A percentile compares a stretch with the other conserved stretches of the same genome.
These are phyloP conservation scores for Noctilio leporinus DNA, from an alignment of 2,113 vertebrate species.

Conservation along the genomic window DNA sequence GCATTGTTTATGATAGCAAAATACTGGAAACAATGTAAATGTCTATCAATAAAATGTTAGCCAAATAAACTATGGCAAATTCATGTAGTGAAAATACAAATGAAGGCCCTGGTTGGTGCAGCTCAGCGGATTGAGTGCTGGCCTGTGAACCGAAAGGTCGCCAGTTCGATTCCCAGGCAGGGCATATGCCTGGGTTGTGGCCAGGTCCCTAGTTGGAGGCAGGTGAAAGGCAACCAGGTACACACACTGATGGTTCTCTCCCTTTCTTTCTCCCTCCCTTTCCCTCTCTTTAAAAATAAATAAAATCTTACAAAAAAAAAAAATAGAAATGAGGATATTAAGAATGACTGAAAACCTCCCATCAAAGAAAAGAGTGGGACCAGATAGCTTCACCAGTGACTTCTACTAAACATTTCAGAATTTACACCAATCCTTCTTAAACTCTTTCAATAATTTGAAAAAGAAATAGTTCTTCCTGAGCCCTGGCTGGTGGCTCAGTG, in stretches of 20 bases:
- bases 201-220: no score
- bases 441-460: background rate
- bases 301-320: no score
- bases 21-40: background rate
- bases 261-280: no score
- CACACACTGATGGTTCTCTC: no score
- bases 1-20: background rate
- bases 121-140: no score
- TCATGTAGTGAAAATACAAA: background rate
- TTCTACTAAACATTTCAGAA: conserved; percentile 13
- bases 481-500: no score
- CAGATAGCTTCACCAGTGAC: background rate
- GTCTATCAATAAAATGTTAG: background rate
- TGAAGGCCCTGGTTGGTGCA: no score
- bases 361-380: background rate
- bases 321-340: conserved; percentile 5
- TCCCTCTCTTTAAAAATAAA: no score
- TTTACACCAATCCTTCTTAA: background rate
- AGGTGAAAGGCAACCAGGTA: no score
- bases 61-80: background rate
- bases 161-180: no score
- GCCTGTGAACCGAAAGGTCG: no score
- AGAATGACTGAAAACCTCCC: background rate
- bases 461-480: background rate
- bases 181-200: no score